A percentile compares a stretch with the other conserved stretches of the same genome.
These are phyloP conservation scores for Psittacula cyanocephala DNA, from an alignment of 2,113 vertebrate genomes.

Conservation along the genomic window DNA sequence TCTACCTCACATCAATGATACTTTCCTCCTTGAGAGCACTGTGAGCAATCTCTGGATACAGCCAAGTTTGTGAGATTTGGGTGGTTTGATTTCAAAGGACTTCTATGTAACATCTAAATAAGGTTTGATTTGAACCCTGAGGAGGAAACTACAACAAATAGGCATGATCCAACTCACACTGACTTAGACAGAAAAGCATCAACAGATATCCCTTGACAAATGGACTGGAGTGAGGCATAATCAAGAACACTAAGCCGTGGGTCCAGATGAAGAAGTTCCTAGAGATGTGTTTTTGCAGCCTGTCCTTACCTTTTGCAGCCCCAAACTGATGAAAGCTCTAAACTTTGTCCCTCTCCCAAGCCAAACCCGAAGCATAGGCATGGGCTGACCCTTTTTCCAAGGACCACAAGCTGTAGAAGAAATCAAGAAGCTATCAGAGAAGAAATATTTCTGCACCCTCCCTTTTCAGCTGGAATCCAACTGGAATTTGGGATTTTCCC, in stretches of 20 bases:
- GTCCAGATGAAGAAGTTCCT: not conserved
- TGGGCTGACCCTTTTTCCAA: not conserved
- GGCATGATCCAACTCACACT: not conserved
- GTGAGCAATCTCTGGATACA: not conserved
- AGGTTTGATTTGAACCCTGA: not conserved
- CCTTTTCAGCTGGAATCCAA: not conserved
- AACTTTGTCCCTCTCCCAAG: not conserved
- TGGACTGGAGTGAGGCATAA: not conserved
- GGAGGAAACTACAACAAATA: not conserved
- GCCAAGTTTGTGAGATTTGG: not conserved
- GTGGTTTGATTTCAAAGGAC: not conserved
- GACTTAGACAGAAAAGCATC: not conserved
- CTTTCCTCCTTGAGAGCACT: not conserved
- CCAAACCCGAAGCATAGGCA: not conserved
- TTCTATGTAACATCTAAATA: not conserved
- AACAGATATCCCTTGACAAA: not conserved
- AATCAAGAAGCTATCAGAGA: not conserved
- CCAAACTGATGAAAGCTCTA: not conserved
- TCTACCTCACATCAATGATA: not conserved
- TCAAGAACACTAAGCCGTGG: not conserved
- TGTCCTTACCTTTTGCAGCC: not conserved
- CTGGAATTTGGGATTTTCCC: not conserved
- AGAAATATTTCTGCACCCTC: not conserved
- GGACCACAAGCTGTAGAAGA: not conserved
- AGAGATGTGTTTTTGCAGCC: not conserved